Evolutionary conservation across 2,113 vertebrate species (phyloP), one percentile per base, ranked within the genome.

Genomic region (Stegostoma tigrinum): DNA sequence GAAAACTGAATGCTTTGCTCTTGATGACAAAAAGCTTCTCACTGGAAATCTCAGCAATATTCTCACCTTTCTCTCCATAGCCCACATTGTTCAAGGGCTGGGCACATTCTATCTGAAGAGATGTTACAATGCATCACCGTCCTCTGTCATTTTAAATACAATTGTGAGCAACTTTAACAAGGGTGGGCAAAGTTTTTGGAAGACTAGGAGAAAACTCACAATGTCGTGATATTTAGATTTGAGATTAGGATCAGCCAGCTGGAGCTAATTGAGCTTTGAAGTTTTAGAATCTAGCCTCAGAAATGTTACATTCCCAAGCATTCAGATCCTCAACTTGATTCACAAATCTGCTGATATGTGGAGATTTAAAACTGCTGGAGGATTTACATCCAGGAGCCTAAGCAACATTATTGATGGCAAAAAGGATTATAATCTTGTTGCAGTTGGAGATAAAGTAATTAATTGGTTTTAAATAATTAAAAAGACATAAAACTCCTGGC

Each of bases 381-480:
- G 89, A 93, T 66, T 93, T 93, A 38, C 66, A 66, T 27, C n/a
- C 48, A 90, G 52, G 87, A 90, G 12, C 34, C 27, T 27, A 17
- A 61, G 89, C 34, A 19, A 67, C 66, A 93, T 93, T 66, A 93
- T 66, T 67, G 61, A 93, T 93, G 89, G 61, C 61, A 66, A 66
- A 66, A 30, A n/a, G 14, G 1, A 5, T 93, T 93, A 34, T 34
- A 66, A 66, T 66, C 89, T n/a, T 5, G 61, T 66, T 93, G 7
- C 17, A 34, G 34, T 61, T 23, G 89, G 34, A 64, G 89, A 66
- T 93, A 93, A 93, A 66, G n/a, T 93, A 93, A 93, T 93, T 93
- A 93, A 93, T 93, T 66, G 89, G 61, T 66, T 38, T 55, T 93
- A 93, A 93, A 93, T 93, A 66, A 93, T 93, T 93, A 93, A 93